Percentiles rank a stretch among this genome's conserved stretches.
Evolutionary conservation across 2,797 vertebrate species (phyloP).

Genomic region (Onychomys torridus): DNA sequence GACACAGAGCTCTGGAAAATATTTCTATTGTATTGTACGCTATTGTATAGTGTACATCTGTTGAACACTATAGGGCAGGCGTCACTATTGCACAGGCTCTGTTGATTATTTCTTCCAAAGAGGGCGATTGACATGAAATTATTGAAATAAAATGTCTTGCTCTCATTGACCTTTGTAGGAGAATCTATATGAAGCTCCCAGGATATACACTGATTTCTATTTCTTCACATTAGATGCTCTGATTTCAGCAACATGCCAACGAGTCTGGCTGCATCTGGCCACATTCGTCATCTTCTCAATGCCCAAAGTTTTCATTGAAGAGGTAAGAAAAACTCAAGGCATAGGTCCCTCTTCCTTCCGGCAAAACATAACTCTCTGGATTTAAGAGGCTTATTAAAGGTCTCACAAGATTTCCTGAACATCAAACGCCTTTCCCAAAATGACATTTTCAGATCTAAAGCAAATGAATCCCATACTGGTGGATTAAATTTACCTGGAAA

Average conservation of each 20-base stretch:
- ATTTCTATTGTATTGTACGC: neutral
- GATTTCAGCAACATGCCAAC: conserved; percentile 7
- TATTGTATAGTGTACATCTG: neutral
- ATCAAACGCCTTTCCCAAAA: conserved; percentile 78
- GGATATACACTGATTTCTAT: neutral
- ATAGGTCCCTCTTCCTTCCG: conserved; percentile 50
- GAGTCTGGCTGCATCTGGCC: neutral
- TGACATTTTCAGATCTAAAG: conserved; percentile 79
- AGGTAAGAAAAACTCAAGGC: conserved; percentile 61
- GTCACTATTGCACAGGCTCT: neutral
- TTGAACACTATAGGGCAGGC: neutral
- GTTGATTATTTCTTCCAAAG: neutral
- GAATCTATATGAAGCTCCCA: conserved; percentile 4
- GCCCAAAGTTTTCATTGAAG: conserved; percentile 62
- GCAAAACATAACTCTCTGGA: conserved; percentile 74
- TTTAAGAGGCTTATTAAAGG: conserved; percentile 81
- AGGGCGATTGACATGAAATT: conserved; percentile 6
- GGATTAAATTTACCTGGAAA: conserved; percentile 75
- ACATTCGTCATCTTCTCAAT: conserved; percentile 54
- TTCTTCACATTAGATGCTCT: conserved; percentile 41
- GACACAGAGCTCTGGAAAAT: neutral
- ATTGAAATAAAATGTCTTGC: conserved; percentile 28
- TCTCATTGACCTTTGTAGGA: neutral
- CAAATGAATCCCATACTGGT: conserved; percentile 65
- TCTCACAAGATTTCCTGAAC: conserved; percentile 79